Evolutionary conservation across 2,113 vertebrate genomes (phyloP), one percentile per base, ranked within the genome.

Genomic region (Camarhynchus parvulus): DNA sequence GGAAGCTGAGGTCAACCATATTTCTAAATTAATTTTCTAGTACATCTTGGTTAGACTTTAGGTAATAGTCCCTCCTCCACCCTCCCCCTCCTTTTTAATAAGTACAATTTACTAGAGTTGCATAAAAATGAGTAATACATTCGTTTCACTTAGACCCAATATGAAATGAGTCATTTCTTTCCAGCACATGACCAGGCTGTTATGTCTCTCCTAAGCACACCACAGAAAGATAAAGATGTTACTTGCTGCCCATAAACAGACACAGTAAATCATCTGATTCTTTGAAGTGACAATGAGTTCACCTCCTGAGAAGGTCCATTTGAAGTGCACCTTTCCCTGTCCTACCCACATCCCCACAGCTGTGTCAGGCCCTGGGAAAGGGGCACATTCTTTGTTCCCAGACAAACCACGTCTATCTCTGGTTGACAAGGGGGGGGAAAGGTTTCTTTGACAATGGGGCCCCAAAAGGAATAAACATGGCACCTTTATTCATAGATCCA

Each of bases 81-180:
- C 18, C 59, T 28, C 1, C 31, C 30, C 46, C 9, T 39, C 53
- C 22, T 52, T 83, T 85, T 91, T 74, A 91, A 83, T 80, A 94
- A 96, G 75, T 49, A 90, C 47, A 87, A 89, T 93, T 96, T 95
- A 96, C 90, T 93, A 92, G 79, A 96, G 80, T 96, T 97, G 92
- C 95, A 75, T 82, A 90, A 94, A 93, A 94, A 89, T 94, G 87
- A 96, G 91, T 92, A 95, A 94, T 80, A 83, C 80, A 77, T 80
- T 72, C 8, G 49, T 72, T 96, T 95, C 75, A 89, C 74, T 92
- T 84, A 88, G 88, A 74, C 9, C 73, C 76, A 61, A 28, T 64
- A 67, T 72, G 42, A 94, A 94, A 90, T 95, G 91, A 84, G 91
- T 95, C 79, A 92, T 80, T 95, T 90, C 63, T 97, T 96, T 79